Evolutionary conservation across 37 sponge, comb jelly and placozoan genomes (phyloP).

Genomic region (Ephydatia muelleri): DNA sequence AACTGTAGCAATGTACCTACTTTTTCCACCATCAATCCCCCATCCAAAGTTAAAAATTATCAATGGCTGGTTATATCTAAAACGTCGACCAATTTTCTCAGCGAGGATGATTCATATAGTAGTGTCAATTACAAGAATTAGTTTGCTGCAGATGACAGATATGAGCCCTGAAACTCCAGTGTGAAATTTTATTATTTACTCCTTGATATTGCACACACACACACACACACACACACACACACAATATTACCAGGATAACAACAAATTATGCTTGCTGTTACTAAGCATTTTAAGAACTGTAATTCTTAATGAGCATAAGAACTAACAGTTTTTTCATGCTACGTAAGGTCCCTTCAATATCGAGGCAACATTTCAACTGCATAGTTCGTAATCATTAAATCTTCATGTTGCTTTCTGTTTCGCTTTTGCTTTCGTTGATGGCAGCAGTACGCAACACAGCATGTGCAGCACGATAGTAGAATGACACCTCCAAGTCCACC

Average conservation of each 20-base stretch:
- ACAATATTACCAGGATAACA: not conserved
- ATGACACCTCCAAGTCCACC: not conserved
- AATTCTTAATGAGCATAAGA: not conserved
- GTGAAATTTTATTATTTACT: not conserved
- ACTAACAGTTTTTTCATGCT: not conserved
- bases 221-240: not conserved
- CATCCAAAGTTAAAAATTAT: too few species aligned
- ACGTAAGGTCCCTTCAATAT: not conserved
- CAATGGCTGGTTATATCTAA: too few species aligned
- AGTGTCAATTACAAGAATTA: conserved; percentile 1
- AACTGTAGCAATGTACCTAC: too few species aligned
- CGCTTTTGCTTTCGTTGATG: conserved; percentile 1
- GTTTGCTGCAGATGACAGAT: not conserved
- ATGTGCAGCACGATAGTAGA: not conserved
- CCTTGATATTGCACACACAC: not conserved
- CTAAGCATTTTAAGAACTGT: not conserved
- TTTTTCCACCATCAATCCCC: too few species aligned
- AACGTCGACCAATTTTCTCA: too few species aligned
- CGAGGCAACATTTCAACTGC: not conserved
- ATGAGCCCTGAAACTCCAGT: conserved; percentile 1
- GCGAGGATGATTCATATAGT: too few species aligned
- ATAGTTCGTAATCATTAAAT: not conserved
- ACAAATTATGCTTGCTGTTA: conserved; percentile 1
- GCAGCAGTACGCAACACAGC: not conserved
- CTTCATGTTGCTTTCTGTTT: not conserved